phyloP scores from a whole-genome alignment of 92 coral and sea anemone genomes.

The Palythoa grandis region DNA sequence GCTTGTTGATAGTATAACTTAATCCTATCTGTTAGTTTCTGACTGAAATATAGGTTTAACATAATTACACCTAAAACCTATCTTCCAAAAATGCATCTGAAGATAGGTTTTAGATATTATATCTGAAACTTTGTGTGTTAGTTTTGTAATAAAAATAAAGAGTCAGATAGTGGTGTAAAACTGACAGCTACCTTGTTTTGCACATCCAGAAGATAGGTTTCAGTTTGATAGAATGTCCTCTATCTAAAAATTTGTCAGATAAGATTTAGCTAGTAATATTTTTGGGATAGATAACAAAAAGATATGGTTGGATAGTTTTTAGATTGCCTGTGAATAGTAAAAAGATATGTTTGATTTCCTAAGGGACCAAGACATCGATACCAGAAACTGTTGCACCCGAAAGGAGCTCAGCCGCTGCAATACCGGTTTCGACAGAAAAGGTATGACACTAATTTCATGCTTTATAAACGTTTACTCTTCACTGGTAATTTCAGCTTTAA shows the following conservation, averaged over 20 bases:
- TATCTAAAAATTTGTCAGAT: constrained; percentile 6
- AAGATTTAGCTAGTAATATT: constrained; percentile 4
- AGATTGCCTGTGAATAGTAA: not conserved
- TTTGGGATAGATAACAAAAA: not conserved
- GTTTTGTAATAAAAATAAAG: not conserved
- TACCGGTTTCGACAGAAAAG: no score
- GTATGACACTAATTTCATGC: no score
- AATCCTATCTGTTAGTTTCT: not conserved
- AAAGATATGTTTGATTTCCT: constrained; percentile 4
- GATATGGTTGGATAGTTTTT: not conserved
- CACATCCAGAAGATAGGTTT: constrained; percentile 1
- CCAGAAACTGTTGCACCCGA: no score
- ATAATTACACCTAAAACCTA: not conserved
- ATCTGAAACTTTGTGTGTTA: not conserved
- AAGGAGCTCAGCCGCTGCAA: no score
- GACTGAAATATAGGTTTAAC: not conserved
- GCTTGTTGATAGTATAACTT: not conserved
- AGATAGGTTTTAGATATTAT: not conserved
- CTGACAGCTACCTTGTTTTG: constrained; percentile 3
- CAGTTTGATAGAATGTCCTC: constrained; percentile 1
- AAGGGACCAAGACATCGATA: not conserved
- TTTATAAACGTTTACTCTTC: no score
- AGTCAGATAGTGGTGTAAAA: not conserved
- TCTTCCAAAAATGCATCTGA: constrained; percentile 3
- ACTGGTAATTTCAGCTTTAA: no score